A percentile compares a stretch with the other conserved stretches of the same genome.
Evolutionary conservation across 2,888 invertebrate species (phyloP).

Genomic region (Dendrolimus pini): DNA sequence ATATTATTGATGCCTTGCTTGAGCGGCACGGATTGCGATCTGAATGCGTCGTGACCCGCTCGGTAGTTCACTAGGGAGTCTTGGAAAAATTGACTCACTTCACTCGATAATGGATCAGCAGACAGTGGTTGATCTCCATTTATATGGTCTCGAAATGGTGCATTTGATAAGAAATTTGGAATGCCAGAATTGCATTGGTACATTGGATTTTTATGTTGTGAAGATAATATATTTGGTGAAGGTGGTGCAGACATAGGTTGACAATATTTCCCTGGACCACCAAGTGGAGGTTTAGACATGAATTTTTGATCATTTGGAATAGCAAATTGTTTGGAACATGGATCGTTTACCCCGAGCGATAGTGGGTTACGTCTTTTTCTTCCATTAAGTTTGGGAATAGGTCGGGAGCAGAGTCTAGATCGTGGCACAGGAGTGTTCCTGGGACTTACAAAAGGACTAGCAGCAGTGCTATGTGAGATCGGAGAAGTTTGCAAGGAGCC

Average conservation of each 20-base stretch:
- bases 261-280: conserved; percentile 52
- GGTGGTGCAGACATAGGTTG: conserved; percentile 82
- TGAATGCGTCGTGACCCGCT: conserved; percentile 58
- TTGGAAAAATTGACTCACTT: conserved; percentile 79
- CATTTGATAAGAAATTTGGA: conserved; percentile 58
- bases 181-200: conserved; percentile 55
- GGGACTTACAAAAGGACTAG: conserved; percentile 90
- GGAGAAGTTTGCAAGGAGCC: conserved; percentile 65
- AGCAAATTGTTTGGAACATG: conserved; percentile 53
- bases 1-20: conserved; percentile 73
- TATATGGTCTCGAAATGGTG: conserved; percentile 59
- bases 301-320: conserved; percentile 67
- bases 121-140: conserved; percentile 64
- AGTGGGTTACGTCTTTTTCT: conserved; percentile 53
- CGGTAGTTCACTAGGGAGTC: conserved; percentile 59
- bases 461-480: conserved; percentile 80
- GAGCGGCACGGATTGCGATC: conserved; percentile 89
- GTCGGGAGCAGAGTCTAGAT: conserved; percentile 76
- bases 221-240: conserved; percentile 76
- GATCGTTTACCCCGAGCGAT: conserved; percentile 45
- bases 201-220: conserved; percentile 68
- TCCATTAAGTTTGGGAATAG: conserved; percentile 60
- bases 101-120: conserved; percentile 72
- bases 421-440: conserved; percentile 84
- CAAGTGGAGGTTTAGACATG: conserved; percentile 40